Conservation (phyloP, 1,140 invertebrate genomes). For the Eumaeus atala region DNA sequence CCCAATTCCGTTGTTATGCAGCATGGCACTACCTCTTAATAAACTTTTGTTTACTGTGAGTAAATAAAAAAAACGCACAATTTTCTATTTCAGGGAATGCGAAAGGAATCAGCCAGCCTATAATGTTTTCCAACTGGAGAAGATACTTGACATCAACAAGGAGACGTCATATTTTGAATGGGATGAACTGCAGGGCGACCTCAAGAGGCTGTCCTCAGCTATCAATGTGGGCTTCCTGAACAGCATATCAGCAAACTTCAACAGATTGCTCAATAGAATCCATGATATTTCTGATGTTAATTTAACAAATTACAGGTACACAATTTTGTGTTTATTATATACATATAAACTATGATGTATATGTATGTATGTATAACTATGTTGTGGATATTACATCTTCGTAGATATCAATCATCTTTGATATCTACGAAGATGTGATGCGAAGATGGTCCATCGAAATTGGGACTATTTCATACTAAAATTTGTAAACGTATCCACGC, state of each 20-base stretch:
- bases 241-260: slow-evolving; percentile 51
- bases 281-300: slow-evolving; percentile 78
- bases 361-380: background rate
- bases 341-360: background rate
- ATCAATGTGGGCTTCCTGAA: slow-evolving; percentile 56
- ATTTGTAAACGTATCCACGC: no score
- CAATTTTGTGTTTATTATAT: background rate
- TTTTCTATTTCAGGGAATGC: slow-evolving; percentile 76
- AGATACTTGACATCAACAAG: slow-evolving; percentile 77
- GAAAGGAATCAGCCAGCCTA: slow-evolving; percentile 81
- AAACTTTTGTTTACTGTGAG: no score
- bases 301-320: slow-evolving; percentile 78
- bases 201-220: slow-evolving; percentile 61
- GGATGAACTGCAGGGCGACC: slow-evolving; percentile 72
- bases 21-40: no score
- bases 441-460: no score
- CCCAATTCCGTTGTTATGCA: no score
- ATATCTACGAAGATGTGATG: no score
- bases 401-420: no score
- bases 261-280: slow-evolving; percentile 78
- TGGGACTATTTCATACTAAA: no score
- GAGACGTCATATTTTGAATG: slow-evolving; percentile 77
- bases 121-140: slow-evolving; percentile 81
- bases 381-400: no score
- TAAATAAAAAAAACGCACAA: no score